Evolutionary conservation across 2,113 vertebrate genomes (phyloP), one percentile per base, ranked within the genome.

Genomic region (Oreocharis arfaki): DNA sequence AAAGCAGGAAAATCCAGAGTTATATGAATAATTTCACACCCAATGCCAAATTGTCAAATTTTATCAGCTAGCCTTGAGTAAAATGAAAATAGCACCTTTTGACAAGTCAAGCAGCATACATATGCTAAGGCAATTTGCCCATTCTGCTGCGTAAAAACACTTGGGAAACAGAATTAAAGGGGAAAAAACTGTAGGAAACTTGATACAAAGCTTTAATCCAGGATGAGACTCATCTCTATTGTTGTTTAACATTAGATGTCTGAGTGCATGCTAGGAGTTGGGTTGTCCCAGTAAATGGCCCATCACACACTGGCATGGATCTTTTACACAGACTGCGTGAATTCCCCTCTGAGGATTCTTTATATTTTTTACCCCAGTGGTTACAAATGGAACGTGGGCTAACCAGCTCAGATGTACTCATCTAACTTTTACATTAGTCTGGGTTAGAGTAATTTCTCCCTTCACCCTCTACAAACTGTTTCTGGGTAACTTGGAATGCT

Each of bases 21-120:
- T 78, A 71, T 23, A 84, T 75, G 35, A 90, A 84, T 95, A 92
- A 95, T 95, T 95, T 90, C 76, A 81, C 59, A 92, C 39, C 6
- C 30, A 24, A 52, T 75, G 37, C 15, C 74, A 88, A 73, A 81
- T 2, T 75, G 73, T 89, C 84, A 92, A 64, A 75, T 78, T 84
- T 78, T 78, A 78, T 78, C 86, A 75, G 20, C 26, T 44, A 52
- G 1, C 22, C 33, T 87, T 68, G 19, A 28, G 47, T 47, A 77
- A 95, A 88, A 81, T 70, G 19, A 46, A 77, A 84, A 35, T 7
- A 35, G 42, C 26, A 33, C 47, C 56, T 84, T 92, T 89, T 81
- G 67, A 63, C 47, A 84, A 93, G 39, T 86, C 19, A 74, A 88
- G 39, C 13, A 75, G 35, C 30, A 23, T 23, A 26, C 20, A 14